Evolutionary conservation across 2,797 vertebrate genomes (phyloP).

Genomic region (Molossus molossus): DNA sequence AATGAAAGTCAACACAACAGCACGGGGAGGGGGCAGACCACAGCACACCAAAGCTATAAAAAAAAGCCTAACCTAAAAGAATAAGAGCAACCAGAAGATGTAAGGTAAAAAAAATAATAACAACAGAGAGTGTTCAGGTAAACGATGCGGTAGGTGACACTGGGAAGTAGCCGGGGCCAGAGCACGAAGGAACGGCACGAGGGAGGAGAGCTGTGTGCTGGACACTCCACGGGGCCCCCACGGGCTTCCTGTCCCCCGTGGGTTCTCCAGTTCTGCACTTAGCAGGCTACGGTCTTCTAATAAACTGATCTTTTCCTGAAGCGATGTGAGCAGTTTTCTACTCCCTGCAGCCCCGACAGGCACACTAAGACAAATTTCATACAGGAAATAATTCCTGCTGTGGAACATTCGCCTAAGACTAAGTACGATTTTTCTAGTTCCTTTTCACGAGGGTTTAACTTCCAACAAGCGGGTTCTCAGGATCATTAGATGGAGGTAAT

Average conservation of each 20-base stretch:
- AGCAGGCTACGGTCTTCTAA: slow-evolving; percentile 55
- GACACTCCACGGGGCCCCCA: not conserved
- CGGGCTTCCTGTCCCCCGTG: not conserved
- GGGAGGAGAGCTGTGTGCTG: fast-evolving
- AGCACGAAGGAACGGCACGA: not conserved
- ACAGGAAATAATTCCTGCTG: slow-evolving; percentile 70
- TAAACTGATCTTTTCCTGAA: slow-evolving; percentile 57
- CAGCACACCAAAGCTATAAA: not conserved
- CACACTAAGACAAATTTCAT: slow-evolving; percentile 50
- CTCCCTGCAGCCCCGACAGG: not conserved
- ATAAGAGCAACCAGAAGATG: not conserved
- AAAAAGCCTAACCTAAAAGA: not conserved
- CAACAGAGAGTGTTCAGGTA: not conserved
- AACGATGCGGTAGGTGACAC: not conserved
- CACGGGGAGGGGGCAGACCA: not conserved
- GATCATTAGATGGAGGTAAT: not conserved
- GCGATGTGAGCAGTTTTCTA: slow-evolving; percentile 54
- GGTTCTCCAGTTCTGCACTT: not conserved
- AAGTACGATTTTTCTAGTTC: not conserved
- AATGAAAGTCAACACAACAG: not conserved
- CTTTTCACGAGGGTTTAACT: slow-evolving; percentile 70
- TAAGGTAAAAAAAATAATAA: not conserved
- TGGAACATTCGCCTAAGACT: slow-evolving; percentile 60
- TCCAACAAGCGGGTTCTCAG: slow-evolving; percentile 17
- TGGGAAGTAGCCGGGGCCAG: not conserved